Conservation (phyloP, 2,113 vertebrate species). For the Lanius ludovicianus region DNA sequence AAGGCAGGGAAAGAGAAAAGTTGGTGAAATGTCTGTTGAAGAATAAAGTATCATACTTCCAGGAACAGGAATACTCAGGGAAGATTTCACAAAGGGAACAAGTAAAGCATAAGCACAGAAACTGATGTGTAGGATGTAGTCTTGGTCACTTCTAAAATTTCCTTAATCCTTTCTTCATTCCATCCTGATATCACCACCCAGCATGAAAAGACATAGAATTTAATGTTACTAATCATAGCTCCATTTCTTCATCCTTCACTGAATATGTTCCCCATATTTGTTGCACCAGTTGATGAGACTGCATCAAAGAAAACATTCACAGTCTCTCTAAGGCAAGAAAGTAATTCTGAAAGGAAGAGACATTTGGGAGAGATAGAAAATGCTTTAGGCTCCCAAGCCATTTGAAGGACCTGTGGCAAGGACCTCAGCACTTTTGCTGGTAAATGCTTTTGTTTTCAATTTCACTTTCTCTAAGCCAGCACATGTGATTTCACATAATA, state of each 20-base stretch:
- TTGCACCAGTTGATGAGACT: background rate
- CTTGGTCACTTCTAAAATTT: background rate
- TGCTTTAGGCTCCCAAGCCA: background rate
- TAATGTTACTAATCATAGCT: background rate
- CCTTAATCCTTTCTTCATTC: background rate
- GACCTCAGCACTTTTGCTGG: background rate
- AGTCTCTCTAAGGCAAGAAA: background rate
- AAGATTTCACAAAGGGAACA: background rate
- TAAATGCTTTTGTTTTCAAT: background rate
- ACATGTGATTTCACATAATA: background rate
- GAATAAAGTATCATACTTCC: background rate
- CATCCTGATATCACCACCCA: background rate
- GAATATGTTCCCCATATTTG: background rate
- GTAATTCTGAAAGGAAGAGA: background rate
- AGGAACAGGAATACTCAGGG: background rate
- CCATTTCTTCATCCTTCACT: background rate
- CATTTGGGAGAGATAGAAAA: background rate
- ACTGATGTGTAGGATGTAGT: background rate
- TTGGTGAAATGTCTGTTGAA: background rate
- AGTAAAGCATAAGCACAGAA: background rate
- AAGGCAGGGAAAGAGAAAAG: background rate
- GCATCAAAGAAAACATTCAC: background rate
- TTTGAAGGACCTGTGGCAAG: background rate
- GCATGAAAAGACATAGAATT: background rate
- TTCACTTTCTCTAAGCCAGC: background rate